Conservation (phyloP, 2,113 vertebrate genomes). For the Crotalus tigris region DNA sequence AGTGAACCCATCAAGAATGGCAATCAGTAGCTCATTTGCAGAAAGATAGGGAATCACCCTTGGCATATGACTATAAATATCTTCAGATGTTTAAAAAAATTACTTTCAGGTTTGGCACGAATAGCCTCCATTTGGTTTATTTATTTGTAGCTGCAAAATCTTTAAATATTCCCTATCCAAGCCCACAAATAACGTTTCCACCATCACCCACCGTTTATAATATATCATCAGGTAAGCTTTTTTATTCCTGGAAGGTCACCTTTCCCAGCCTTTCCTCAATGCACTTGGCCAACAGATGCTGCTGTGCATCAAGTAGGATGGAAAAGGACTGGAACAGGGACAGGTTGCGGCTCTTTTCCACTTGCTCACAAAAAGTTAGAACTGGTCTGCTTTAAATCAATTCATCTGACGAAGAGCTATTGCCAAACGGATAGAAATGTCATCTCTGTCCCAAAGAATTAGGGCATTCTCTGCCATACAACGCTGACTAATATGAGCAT, state of each 20-base stretch:
- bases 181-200: neutral
- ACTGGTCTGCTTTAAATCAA: neutral
- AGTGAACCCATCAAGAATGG: conserved; percentile 36
- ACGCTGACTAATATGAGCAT: neutral
- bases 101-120: conserved; percentile 43
- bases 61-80: conserved; percentile 12
- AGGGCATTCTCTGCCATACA: neutral
- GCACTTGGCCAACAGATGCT: conserved; percentile 34
- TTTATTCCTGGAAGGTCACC: conserved; percentile 51
- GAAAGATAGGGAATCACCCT: conserved; percentile 28
- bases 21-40: neutral
- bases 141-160: conserved; percentile 46
- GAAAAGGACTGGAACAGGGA: neutral
- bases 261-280: conserved; percentile 43
- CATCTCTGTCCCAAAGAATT: neutral
- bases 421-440: neutral
- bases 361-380: neutral
- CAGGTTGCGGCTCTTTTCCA: neutral
- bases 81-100: conserved; percentile 52
- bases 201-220: neutral
- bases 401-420: neutral
- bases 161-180: conserved; percentile 32
- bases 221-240: conserved; percentile 26
- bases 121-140: conserved; percentile 27
- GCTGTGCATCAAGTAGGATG: neutral